Percentiles rank a stretch among this genome's conserved stretches.
phyloP scores from a whole-genome alignment of 2,888 invertebrate genomes.

The Metopia argyrocephala region DNA sequence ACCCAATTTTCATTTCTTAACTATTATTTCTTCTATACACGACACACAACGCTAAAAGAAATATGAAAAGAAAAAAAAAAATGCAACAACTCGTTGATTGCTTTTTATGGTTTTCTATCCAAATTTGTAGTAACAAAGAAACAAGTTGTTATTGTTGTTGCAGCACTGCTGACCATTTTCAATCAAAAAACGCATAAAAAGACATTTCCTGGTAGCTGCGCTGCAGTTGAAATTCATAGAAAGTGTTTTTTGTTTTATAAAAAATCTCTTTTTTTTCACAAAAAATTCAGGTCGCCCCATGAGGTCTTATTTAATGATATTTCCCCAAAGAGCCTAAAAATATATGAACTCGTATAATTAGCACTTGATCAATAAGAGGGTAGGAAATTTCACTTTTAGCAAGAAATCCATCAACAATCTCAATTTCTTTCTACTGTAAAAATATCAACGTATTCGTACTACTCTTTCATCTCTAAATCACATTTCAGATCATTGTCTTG shows the following conservation, averaged over 20 bases:
- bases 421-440: background rate
- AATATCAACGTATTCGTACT: background rate
- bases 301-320: background rate
- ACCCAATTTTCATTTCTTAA: conserved; percentile 50
- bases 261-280: background rate
- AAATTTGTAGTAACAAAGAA: background rate
- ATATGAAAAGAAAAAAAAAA: background rate
- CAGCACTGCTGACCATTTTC: background rate
- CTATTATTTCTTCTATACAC: background rate
- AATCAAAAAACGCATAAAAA: background rate
- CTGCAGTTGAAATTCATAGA: background rate
- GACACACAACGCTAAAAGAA: background rate
- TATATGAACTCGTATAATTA: background rate
- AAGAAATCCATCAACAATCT: background rate
- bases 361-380: too few species aligned
- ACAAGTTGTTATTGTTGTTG: background rate
- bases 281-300: background rate
- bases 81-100: conserved; percentile 28
- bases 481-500: too few species aligned
- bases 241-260: background rate
- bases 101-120: conserved; percentile 31
- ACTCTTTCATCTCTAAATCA: background rate
- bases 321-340: background rate
- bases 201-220: background rate
- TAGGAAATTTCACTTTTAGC: background rate